These are phyloP conservation scores for Loris lydekkerianus DNA, from an alignment of 2,797 vertebrate genomes.

Conservation along the genomic window DNA sequence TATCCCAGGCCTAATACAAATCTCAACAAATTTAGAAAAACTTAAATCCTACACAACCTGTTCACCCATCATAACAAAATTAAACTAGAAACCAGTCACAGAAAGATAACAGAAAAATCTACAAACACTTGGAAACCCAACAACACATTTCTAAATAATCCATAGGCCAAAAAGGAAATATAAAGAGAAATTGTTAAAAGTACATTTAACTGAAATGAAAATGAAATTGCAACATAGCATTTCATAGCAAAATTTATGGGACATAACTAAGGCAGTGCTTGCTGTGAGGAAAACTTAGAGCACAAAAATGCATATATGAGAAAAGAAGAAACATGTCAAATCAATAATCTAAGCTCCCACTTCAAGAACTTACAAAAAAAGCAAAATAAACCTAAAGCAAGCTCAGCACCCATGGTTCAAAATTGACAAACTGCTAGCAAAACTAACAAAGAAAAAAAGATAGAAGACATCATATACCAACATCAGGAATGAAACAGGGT, in stretches of 20 bases:
- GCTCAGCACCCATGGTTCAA: no score
- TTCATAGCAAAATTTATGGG: not conserved
- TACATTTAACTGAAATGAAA: not conserved
- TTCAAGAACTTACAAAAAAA: constrained; percentile 27
- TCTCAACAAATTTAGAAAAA: not conserved
- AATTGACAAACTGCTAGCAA: not conserved
- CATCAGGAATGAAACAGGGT: constrained; percentile 16
- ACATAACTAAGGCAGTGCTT: not conserved
- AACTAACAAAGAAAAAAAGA: not conserved
- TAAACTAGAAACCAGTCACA: constrained; percentile 20
- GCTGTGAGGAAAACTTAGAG: not conserved
- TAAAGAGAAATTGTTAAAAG: not conserved
- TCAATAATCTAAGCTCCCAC: not conserved
- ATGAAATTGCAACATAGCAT: not conserved
- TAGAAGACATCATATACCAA: not conserved
- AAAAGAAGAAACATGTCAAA: constrained; percentile 34
- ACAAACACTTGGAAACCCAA: constrained; percentile 39
- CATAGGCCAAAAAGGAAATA: not conserved
- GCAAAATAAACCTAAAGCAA: constrained; percentile 46
- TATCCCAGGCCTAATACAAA: not conserved
- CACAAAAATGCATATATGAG: not conserved
- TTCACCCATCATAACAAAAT: not conserved
- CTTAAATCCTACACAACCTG: not conserved
- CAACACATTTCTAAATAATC: not conserved
- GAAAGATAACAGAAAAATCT: not conserved